Conservation (phyloP, 2,888 invertebrate genomes). For the Phorcus lineatus region DNA sequence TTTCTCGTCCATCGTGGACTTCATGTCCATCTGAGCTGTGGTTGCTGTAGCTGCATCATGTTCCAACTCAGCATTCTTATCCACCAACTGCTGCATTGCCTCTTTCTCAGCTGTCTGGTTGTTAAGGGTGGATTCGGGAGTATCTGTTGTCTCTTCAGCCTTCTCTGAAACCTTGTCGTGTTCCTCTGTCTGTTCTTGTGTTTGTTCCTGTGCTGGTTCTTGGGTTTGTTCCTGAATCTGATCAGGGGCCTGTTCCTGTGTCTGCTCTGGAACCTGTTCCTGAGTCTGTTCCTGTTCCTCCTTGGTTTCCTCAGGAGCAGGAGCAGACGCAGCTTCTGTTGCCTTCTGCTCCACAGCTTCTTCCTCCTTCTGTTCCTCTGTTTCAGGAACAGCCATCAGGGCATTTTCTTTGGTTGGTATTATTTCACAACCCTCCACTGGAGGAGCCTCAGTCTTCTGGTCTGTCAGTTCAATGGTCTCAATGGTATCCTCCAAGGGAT, state of each 20-base stretch:
- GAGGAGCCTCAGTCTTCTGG: too few species aligned
- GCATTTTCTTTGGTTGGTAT: not conserved
- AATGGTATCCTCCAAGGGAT: not conserved
- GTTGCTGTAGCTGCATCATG: constrained; percentile 30
- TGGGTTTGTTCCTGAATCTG: too few species aligned
- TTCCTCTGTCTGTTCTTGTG: not conserved
- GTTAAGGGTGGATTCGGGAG: constrained; percentile 47
- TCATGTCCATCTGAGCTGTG: constrained; percentile 29
- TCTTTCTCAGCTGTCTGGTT: constrained; percentile 51
- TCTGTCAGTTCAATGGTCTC: too few species aligned
- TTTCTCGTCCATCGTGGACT: constrained; percentile 38
- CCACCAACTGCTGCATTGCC: constrained; percentile 46
- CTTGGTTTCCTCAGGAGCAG: not conserved
- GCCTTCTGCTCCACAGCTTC: not conserved
- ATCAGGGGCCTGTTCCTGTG: too few species aligned
- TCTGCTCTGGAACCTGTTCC: too few species aligned
- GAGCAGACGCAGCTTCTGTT: not conserved
- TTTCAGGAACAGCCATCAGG: not conserved
- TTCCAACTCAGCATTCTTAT: constrained; percentile 41
- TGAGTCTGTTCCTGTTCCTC: too few species aligned
- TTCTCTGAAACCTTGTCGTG: constrained; percentile 38
- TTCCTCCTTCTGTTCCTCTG: constrained; percentile 10
- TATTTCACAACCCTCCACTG: too few species aligned
- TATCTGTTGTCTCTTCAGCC: constrained; percentile 40
- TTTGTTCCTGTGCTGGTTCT: too few species aligned